phyloP scores from a whole-genome alignment of 2,888 invertebrate genomes.

The Agrotis clavis region DNA sequence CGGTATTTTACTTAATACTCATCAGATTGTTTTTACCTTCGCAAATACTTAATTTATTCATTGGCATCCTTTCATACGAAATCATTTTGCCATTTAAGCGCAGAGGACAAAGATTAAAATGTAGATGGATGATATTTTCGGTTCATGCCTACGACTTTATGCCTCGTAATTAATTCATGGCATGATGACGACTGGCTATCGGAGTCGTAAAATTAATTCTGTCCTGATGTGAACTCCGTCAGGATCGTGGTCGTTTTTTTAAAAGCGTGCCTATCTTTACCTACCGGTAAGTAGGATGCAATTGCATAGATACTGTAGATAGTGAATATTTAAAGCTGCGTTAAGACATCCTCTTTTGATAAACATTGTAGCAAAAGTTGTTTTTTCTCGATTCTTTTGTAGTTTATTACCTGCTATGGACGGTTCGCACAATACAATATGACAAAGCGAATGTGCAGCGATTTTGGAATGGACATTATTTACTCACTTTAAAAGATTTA shows the following conservation, averaged over 20 bases:
- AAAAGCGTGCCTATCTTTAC: slow-evolving; percentile 24
- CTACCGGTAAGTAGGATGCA: slow-evolving; percentile 24
- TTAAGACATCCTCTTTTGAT: slow-evolving; percentile 3
- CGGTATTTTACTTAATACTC: slow-evolving; percentile 36
- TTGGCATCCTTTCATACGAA: slow-evolving; percentile 53
- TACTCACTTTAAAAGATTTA: not conserved
- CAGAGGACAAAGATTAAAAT: slow-evolving; percentile 62
- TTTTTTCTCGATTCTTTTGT: slow-evolving; percentile 12
- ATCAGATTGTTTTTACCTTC: slow-evolving; percentile 58
- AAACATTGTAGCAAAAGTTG: slow-evolving; percentile 26
- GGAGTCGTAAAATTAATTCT: slow-evolving; percentile 56
- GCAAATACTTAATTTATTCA: slow-evolving; percentile 64
- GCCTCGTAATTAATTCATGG: slow-evolving; percentile 42
- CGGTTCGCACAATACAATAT: slow-evolving; percentile 13
- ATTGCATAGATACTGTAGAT: slow-evolving; percentile 9
- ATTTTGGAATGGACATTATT: slow-evolving; percentile 10
- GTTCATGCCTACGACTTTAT: slow-evolving; percentile 45
- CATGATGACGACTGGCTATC: slow-evolving; percentile 49
- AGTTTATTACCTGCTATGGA: slow-evolving; percentile 42
- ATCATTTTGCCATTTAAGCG: slow-evolving; percentile 56
- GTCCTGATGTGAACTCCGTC: slow-evolving; percentile 45
- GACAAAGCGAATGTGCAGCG: not conserved
- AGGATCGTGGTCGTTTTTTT: slow-evolving; percentile 21
- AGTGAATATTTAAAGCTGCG: slow-evolving; percentile 9
- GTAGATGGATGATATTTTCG: slow-evolving; percentile 51